Evolutionary conservation across 2,888 invertebrate species (phyloP).

Genomic region (Hedya salicella): DNA sequence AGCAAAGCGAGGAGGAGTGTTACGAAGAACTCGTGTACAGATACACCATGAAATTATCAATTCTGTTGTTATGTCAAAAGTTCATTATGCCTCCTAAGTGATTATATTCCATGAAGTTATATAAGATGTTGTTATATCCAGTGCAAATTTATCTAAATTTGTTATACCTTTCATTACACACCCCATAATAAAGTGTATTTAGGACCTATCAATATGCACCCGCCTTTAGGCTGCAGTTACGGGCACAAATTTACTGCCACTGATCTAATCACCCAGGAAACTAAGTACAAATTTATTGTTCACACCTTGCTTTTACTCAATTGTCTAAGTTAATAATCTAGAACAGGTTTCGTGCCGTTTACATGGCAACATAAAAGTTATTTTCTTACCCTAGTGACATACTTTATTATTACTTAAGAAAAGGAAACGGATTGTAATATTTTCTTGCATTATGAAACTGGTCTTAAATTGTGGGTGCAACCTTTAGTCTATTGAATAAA

Average conservation of each 20-base stretch:
- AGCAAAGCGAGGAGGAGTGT: too few species aligned
- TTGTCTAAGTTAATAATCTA: constrained; percentile 22
- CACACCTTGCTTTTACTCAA: constrained; percentile 30
- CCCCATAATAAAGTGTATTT: too few species aligned
- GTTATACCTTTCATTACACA: too few species aligned
- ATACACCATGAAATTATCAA: too few species aligned
- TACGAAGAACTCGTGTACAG: too few species aligned
- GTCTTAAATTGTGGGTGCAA: too few species aligned
- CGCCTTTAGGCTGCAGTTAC: constrained; percentile 28
- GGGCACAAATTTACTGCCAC: constrained; percentile 33
- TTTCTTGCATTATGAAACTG: neutral
- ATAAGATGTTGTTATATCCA: too few species aligned
- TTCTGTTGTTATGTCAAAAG: too few species aligned
- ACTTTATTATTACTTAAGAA: neutral
- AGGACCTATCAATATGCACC: neutral
- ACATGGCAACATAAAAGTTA: constrained; percentile 1
- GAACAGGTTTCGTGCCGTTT: constrained; percentile 6
- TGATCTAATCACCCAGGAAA: constrained; percentile 39
- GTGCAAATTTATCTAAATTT: too few species aligned
- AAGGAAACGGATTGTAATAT: neutral
- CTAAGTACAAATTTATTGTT: constrained; percentile 37
- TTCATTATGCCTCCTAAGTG: too few species aligned
- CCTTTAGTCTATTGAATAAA: neutral
- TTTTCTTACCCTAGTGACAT: neutral
- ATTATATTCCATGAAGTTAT: too few species aligned